Evolutionary conservation across 2,888 invertebrate species (phyloP).

Genomic region (Gymnosoma rotundatum): DNA sequence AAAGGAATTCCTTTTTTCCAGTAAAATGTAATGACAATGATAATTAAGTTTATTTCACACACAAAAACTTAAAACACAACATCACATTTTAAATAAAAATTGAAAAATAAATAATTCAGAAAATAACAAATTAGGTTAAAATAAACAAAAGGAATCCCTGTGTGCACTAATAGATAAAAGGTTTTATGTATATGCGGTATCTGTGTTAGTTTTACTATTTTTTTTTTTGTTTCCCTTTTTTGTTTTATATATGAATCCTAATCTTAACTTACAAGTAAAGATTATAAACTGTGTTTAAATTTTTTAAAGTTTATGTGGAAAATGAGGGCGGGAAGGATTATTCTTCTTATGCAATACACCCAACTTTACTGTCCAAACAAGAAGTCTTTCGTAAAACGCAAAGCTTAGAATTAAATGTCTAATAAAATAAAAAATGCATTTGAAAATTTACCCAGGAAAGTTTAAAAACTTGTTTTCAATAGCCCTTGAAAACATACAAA

Average conservation of each 20-base stretch:
- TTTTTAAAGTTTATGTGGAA: conserved; percentile 11
- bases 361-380: background rate
- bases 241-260: conserved; percentile 64
- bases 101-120: no score
- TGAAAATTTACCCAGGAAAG: no score
- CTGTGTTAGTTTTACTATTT: conserved; percentile 53
- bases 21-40: no score
- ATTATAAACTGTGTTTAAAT: conserved; percentile 59
- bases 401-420: background rate
- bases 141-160: conserved; percentile 49
- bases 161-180: conserved; percentile 33
- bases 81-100: no score
- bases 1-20: no score
- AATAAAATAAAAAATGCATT: background rate
- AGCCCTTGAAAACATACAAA: no score
- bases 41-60: no score
- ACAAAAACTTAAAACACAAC: no score
- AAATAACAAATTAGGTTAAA: no score
- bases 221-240: background rate
- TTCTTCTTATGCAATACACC: conserved; percentile 26
- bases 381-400: background rate
- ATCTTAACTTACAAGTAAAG: conserved; percentile 64
- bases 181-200: conserved; percentile 30
- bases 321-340: conserved; percentile 23
- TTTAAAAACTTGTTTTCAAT: no score